These are phyloP conservation scores for Gambelia wislizenii DNA, from an alignment of 2,797 vertebrate genomes.

Conservation along the genomic window DNA sequence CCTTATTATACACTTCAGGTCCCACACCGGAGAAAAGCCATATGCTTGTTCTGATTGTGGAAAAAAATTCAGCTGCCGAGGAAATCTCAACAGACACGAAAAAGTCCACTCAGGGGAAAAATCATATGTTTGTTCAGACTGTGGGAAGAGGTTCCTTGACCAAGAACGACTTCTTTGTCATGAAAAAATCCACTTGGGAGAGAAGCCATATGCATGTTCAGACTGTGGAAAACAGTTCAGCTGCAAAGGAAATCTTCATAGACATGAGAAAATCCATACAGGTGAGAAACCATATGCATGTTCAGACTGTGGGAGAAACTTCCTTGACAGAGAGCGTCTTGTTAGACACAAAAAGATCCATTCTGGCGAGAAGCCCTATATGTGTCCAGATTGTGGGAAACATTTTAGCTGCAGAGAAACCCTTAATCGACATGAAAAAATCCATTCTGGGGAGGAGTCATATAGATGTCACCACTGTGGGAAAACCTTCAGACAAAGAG, in stretches of 20 bases:
- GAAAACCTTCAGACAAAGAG: background rate
- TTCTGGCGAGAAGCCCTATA: background rate
- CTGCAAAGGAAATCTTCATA: background rate
- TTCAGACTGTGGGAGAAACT: background rate
- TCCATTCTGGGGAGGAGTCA: background rate
- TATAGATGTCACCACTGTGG: background rate
- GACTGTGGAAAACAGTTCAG: background rate
- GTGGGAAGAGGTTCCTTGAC: background rate
- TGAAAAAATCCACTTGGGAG: background rate
- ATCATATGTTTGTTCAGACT: background rate
- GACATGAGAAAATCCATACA: background rate
- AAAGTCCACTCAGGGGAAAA: background rate
- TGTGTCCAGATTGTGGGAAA: background rate
- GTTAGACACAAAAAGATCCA: background rate
- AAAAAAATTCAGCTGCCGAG: background rate
- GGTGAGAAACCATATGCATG: background rate
- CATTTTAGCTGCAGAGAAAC: background rate
- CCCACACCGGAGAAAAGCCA: background rate
- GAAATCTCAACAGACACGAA: background rate
- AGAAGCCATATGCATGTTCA: background rate
- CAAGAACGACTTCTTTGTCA: background rate
- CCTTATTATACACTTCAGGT: background rate
- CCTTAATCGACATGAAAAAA: background rate
- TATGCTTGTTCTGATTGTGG: background rate
- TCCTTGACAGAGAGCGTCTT: background rate